A percentile compares a stretch with the other conserved stretches of the same genome.
phyloP scores from a whole-genome alignment of 2,888 invertebrate species.

The Drosophila picticornis region DNA sequence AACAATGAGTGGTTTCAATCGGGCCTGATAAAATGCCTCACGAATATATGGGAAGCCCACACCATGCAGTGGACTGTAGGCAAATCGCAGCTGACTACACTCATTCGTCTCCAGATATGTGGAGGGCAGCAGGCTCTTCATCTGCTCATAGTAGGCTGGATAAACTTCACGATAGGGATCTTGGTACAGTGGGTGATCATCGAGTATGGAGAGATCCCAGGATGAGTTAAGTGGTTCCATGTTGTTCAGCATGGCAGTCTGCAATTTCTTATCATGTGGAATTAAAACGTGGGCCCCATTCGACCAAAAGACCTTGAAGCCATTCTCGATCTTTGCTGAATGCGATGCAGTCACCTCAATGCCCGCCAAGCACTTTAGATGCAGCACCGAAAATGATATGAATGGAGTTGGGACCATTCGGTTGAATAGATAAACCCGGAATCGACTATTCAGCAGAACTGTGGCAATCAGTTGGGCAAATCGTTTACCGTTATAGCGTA shows the following conservation, averaged over 20 bases:
- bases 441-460: slow-evolving; percentile 91
- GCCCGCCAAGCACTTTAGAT: slow-evolving; percentile 92
- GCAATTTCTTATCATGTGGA: slow-evolving; percentile 95
- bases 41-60: slow-evolving; percentile 94
- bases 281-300: slow-evolving; percentile 97
- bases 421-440: slow-evolving; percentile 93
- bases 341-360: slow-evolving; percentile 98
- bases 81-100: slow-evolving; percentile 88
- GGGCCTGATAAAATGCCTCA: slow-evolving; percentile 91
- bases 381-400: slow-evolving; percentile 93
- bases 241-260: slow-evolving; percentile 91
- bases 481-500: slow-evolving; percentile 95
- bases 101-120: slow-evolving; percentile 87
- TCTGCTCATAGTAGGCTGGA: slow-evolving; percentile 88
- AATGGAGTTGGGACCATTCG: slow-evolving; percentile 96
- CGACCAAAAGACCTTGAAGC: slow-evolving; percentile 98
- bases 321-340: slow-evolving; percentile 97
- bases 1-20: slow-evolving; percentile 87
- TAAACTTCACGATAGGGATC: slow-evolving; percentile 91
- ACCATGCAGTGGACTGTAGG: slow-evolving; percentile 99
- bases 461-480: slow-evolving; percentile 92
- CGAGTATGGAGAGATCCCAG: slow-evolving; percentile 90
- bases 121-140: slow-evolving; percentile 87
- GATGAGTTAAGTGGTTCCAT: slow-evolving; percentile 91
- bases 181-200: slow-evolving; percentile 86